Conservation (phyloP, 2,888 invertebrate species). For the Drosophila merina region DNA sequence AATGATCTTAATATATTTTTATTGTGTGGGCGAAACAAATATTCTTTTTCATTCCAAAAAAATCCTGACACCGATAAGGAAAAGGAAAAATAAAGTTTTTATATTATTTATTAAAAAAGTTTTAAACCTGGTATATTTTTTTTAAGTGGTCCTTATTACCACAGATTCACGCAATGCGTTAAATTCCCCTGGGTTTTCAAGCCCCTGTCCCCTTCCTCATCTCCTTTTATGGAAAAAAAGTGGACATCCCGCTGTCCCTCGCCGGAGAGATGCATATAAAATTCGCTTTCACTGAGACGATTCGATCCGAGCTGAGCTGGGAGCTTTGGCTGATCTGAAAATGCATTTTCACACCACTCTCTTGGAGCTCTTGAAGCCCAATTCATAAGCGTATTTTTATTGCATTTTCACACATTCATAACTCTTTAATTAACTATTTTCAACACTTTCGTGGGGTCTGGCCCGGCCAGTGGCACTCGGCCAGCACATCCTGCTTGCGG, state of each 20-base stretch:
- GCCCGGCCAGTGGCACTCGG: slow-evolving; percentile 20
- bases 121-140: neutral
- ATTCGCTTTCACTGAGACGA: slow-evolving; percentile 72
- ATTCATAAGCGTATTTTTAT: slow-evolving; percentile 57
- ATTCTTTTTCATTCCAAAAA: neutral
- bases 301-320: slow-evolving; percentile 11
- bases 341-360: slow-evolving; percentile 64
- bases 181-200: slow-evolving; percentile 6
- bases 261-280: slow-evolving; percentile 51
- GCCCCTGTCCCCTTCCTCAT: neutral
- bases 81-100: too few relatives aligned
- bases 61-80: too few relatives aligned
- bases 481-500: slow-evolving; percentile 62
- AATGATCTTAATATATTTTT: neutral
- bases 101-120: too few relatives aligned
- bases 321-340: slow-evolving; percentile 65
- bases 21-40: neutral
- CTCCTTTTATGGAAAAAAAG: neutral
- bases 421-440: slow-evolving; percentile 68
- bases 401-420: slow-evolving; percentile 72
- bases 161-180: slow-evolving; percentile 62
- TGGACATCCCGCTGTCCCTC: slow-evolving; percentile 12
- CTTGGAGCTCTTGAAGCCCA: slow-evolving; percentile 32
- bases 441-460: slow-evolving; percentile 63
- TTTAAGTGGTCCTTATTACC: slow-evolving; percentile 1